A percentile compares a stretch with the other conserved stretches of the same genome.
phyloP scores from a whole-genome alignment of 2,888 invertebrate genomes.

The Xylophagus ater region DNA sequence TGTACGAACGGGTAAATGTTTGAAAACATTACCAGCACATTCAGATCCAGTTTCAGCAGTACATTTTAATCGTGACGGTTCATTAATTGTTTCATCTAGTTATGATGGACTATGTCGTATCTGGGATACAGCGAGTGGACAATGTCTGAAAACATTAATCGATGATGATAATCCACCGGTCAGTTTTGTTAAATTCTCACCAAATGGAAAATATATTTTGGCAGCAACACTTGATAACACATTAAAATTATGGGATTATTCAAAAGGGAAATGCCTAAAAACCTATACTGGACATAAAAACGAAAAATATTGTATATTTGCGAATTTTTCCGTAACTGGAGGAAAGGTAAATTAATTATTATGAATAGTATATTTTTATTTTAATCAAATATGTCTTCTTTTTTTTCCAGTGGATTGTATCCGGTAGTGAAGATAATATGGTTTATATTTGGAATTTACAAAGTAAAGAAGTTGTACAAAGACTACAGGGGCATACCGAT shows the following conservation, averaged over 20 bases:
- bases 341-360: slow-evolving; percentile 66
- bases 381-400: slow-evolving; percentile 9
- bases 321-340: slow-evolving; percentile 99
- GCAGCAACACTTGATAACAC: slow-evolving; percentile 98
- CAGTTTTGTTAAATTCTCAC: slow-evolving; percentile 98
- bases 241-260: slow-evolving; percentile 98
- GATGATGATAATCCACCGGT: slow-evolving; percentile 99
- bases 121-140: slow-evolving; percentile 99
- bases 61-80: slow-evolving; percentile 97
- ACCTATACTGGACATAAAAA: slow-evolving; percentile 98
- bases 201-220: slow-evolving; percentile 97
- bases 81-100: slow-evolving; percentile 95
- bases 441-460: slow-evolving; percentile 99
- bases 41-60: slow-evolving; percentile 99
- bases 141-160: slow-evolving; percentile 96
- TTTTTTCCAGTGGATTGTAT: slow-evolving; percentile 88
- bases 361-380: neutral
- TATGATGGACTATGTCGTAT: slow-evolving; percentile 99
- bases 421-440: slow-evolving; percentile 98
- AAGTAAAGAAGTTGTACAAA: slow-evolving; percentile 98
- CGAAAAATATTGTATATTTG: slow-evolving; percentile 99
- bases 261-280: slow-evolving; percentile 95
- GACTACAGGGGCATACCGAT: slow-evolving; percentile 93
- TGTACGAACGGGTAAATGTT: slow-evolving; percentile 93
- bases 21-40: slow-evolving; percentile 96